Evolutionary conservation across 2,797 vertebrate species (phyloP).

Genomic region (Coracias cyanogaster): DNA sequence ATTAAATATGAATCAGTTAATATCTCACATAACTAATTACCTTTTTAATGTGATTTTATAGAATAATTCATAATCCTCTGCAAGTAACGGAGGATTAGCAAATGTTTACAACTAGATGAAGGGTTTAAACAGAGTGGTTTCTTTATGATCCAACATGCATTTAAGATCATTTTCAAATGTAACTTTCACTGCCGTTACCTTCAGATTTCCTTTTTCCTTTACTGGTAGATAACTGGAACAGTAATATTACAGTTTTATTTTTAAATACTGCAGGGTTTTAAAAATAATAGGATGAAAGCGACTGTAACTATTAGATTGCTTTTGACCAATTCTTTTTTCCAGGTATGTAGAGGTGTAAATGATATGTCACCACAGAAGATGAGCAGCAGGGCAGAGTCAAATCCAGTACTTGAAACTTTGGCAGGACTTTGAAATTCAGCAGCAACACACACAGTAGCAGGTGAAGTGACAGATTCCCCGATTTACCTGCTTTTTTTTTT

Average conservation of each 20-base stretch:
- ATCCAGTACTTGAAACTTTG: slow-evolving; percentile 32
- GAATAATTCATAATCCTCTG: slow-evolving; percentile 76
- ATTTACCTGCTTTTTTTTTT: neutral
- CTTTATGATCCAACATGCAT: slow-evolving; percentile 45
- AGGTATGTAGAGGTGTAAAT: neutral
- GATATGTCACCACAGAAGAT: neutral
- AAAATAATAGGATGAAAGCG: slow-evolving; percentile 13
- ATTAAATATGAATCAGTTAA: slow-evolving; percentile 81
- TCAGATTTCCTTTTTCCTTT: slow-evolving; percentile 51
- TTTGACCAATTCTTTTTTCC: neutral
- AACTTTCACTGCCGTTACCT: slow-evolving; percentile 73
- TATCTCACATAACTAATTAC: slow-evolving; percentile 78
- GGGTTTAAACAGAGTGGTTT: slow-evolving; percentile 64
- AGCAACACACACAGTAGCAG: neutral
- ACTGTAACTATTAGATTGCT: neutral
- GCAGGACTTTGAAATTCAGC: slow-evolving; percentile 4
- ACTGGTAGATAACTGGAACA: slow-evolving; percentile 62
- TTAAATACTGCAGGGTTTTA: slow-evolving; percentile 1
- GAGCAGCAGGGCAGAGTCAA: neutral
- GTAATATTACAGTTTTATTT: slow-evolving; percentile 18
- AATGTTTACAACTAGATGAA: slow-evolving; percentile 76
- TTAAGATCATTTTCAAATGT: slow-evolving; percentile 1
- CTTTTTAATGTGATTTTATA: slow-evolving; percentile 84
- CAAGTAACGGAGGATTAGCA: slow-evolving; percentile 62
- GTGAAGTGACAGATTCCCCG: neutral